phyloP scores from a whole-genome alignment of 2,888 invertebrate species.

The Halocaridina rubra region DNA sequence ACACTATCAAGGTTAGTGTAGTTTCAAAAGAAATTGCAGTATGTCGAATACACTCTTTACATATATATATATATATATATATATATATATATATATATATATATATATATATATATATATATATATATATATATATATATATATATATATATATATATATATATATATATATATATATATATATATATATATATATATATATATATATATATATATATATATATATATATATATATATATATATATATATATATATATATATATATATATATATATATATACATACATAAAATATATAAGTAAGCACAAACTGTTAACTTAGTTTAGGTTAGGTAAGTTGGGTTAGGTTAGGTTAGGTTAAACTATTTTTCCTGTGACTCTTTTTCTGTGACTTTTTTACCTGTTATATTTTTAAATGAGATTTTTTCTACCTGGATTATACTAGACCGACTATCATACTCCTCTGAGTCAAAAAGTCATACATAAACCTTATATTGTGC shows the following conservation, averaged over 20 bases:
- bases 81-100: neutral
- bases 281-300: neutral
- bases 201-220: neutral
- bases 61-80: neutral
- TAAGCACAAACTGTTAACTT: neutral
- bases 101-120: neutral
- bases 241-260: neutral
- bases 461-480: too few species aligned
- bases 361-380: neutral
- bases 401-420: too few species aligned
- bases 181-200: conserved; percentile 12
- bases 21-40: too few species aligned
- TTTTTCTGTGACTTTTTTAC: too few species aligned
- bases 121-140: conserved; percentile 4
- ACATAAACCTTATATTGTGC: neutral
- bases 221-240: neutral
- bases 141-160: conserved; percentile 11
- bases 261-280: neutral
- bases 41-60: too few species aligned
- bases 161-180: conserved; percentile 9
- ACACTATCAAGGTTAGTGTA: too few species aligned
- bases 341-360: neutral
- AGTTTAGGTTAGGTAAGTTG: neutral
- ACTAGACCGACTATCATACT: too few species aligned
- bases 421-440: too few species aligned